Conservation (phyloP, 2,888 invertebrate genomes). For the Leptinotarsa rubiginosa region DNA sequence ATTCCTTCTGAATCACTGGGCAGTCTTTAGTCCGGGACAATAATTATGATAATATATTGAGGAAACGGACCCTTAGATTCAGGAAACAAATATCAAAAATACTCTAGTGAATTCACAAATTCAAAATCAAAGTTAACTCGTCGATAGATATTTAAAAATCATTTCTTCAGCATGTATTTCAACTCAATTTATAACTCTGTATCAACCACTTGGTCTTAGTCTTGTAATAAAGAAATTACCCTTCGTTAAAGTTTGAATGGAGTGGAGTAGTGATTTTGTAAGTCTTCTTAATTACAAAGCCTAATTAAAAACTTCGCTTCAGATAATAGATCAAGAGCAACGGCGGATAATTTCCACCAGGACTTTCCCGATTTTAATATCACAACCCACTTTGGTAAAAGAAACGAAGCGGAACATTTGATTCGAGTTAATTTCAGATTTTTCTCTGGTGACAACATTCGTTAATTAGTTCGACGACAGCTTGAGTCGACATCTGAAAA, state of each 20-base stretch:
- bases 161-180: too few relatives aligned
- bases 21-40: too few relatives aligned
- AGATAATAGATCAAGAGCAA: not conserved
- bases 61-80: too few relatives aligned
- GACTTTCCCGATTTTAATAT: not conserved
- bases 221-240: too few relatives aligned
- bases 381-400: not conserved
- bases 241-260: not conserved
- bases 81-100: too few relatives aligned
- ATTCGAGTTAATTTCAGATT: not conserved
- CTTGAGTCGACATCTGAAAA: not conserved
- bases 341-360: not conserved
- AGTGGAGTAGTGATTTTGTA: not conserved
- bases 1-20: too few relatives aligned
- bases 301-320: constrained; percentile 14
- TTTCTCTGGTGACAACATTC: not conserved
- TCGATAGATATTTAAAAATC: too few relatives aligned
- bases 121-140: too few relatives aligned
- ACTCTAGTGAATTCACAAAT: too few relatives aligned
- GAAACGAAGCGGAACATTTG: not conserved
- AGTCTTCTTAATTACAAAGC: not conserved
- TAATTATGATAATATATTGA: too few relatives aligned
- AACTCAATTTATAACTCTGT: too few relatives aligned
- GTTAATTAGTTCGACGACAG: not conserved
- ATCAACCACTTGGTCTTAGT: too few relatives aligned